These are phyloP conservation scores for Chelonus insularis DNA, from an alignment of 1,140 invertebrate genomes.

Conservation along the genomic window DNA sequence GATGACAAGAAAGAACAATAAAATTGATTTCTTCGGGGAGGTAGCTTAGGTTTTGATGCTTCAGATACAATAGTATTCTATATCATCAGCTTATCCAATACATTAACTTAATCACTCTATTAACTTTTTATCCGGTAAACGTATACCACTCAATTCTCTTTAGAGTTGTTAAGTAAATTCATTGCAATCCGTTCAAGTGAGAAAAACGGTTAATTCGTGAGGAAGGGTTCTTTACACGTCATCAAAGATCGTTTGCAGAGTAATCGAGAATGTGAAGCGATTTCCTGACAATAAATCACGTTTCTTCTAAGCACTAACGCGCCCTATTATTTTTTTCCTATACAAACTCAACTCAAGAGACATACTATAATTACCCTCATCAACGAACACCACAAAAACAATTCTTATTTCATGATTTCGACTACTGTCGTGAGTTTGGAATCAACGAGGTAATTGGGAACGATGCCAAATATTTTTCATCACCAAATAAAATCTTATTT, in stretches of 20 bases:
- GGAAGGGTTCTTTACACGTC: slow-evolving; percentile 21
- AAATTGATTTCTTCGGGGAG: too few species aligned
- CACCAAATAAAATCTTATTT: neutral
- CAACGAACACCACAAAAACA: slow-evolving; percentile 35
- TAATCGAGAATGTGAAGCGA: slow-evolving; percentile 5
- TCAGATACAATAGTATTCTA: too few species aligned
- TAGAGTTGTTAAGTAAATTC: neutral
- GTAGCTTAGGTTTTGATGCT: too few species aligned
- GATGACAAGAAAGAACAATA: too few species aligned
- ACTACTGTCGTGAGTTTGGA: too few species aligned
- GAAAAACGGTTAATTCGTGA: slow-evolving; percentile 10
- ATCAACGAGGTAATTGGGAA: slow-evolving; percentile 47
- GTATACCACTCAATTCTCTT: too few species aligned
- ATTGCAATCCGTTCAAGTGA: neutral
- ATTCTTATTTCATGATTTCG: too few species aligned
- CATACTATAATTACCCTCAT: slow-evolving; percentile 39
- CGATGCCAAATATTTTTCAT: slow-evolving; percentile 32
- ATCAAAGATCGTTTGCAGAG: slow-evolving; percentile 17
- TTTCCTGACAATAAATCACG: slow-evolving; percentile 20
- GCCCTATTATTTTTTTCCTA: neutral
- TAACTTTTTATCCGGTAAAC: too few species aligned
- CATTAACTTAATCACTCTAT: too few species aligned
- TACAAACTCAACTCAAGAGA: neutral
- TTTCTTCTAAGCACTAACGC: neutral
- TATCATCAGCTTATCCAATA: too few species aligned